Evolutionary conservation across 92 coral and sea anemone genomes (phyloP), one percentile per base, ranked within the genome.

Genomic region (Meandrina meandrites): DNA sequence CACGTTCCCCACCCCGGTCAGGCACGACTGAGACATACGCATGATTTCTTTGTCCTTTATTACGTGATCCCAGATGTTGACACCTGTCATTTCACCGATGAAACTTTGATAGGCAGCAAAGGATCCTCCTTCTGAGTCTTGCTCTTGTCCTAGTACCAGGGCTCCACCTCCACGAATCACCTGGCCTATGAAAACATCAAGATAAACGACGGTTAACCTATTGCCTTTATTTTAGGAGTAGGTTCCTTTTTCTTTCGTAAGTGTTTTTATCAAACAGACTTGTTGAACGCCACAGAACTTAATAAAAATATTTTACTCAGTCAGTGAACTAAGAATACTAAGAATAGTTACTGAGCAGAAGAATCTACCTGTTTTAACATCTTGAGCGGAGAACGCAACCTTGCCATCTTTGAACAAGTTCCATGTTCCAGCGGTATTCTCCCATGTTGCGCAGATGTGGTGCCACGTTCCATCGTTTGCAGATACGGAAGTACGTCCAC

Each of bases 61-160:
- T n/a, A 86, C 89, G 53, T 66, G 70, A 66, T 70, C 36, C 89
- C 84, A 78, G 83, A 86, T 71, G 15, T 86, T 78, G 84, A 86
- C 89, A 54, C 78, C 83, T 71, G 84, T 31, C 78, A 86, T 28
- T 51, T 86, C 54, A 15, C 89, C 84, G 8, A 77, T 79, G 69
- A 86, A 86, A 45, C 77, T 27, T 30, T 86, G 83, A 1, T 40
- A 19, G 31, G 47, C 69, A 7, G 50, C 31, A 68, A 86, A 86
- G 18, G 28, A 12, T 48, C 79, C 89, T 79, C 72, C 84, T 18
- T 53, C 47, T 1, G 68, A 30, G 54, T 79, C 89, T 86, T 86
- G 89, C 21, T 86, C 84, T 19, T 86, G 89, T 11, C 89, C 89
- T 13, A 86, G 78, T 0, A 79, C 84, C 56, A 86, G 27, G 48